Evolutionary conservation across 2,888 invertebrate genomes (phyloP), one percentile per base, ranked within the genome.

Genomic region (Synanthedon andrenaeformis): DNA sequence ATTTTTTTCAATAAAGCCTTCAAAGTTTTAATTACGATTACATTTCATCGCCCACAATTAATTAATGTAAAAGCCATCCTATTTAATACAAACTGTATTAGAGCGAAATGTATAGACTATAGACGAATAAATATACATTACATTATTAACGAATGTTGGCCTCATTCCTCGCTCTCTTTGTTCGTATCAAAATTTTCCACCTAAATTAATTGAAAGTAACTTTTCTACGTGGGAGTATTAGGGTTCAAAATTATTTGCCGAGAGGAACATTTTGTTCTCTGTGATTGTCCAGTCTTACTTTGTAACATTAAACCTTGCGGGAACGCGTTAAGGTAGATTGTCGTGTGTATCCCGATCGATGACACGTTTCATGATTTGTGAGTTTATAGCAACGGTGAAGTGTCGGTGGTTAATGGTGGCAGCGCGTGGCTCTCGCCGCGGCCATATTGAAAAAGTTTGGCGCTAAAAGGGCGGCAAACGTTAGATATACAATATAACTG

Each of bases 91-190:
- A 14, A 49, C 49, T 17, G 45, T 14, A 45, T 45, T 13, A 49
- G 14, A 19, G 23, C 14, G 19, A 19, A 49, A 84, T 78, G 79
- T 82, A 35, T 35, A 80, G 74, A 81, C 74, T 82, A 35, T 35
- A 80, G 74, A 81, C 74, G 79, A 85, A 84, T 84, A 84, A 84
- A 86, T 84, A 85, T 82, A 84, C 82, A 84, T 85, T 86, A 85
- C 84, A 84, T 85, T 85, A 86, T 87, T 86, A 87, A 85, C 86
- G 82, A 86, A 86, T 84, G 85, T 82, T 86, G 85, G 83, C 85
- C 86, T 75, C 82, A 75, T 85, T 87, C 83, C 82, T 75, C 79
- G 80, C 79, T 86, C 86, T 86, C 87, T 87, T 87, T 87, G 86
- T 87, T 87, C 85, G 79, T 76, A 78, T 73, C 81, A 76, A 79